phyloP scores from a whole-genome alignment of 1,140 invertebrate species.

The Trichomalopsis sarcophagae region DNA sequence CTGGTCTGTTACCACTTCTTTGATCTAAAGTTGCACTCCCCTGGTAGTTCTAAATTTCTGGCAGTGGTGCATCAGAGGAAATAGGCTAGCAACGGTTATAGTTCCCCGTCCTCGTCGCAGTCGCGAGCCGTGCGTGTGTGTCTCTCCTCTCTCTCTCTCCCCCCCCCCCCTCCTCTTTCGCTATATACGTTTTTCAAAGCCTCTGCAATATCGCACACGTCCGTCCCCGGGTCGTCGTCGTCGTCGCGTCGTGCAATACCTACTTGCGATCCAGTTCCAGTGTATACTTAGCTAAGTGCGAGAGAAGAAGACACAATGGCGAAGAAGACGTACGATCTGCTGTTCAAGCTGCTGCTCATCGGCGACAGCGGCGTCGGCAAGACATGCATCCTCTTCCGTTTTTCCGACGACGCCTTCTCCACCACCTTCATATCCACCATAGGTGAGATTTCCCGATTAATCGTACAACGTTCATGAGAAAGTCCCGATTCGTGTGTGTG shows the following conservation, averaged over 20 bases:
- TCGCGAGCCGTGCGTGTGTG: not conserved
- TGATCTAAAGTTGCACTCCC: too few species aligned
- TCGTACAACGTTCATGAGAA: not conserved
- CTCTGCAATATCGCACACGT: not conserved
- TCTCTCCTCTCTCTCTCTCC: not conserved
- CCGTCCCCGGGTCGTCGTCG: not conserved
- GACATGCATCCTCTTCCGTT: slow-evolving; percentile 98
- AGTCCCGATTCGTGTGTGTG: not conserved
- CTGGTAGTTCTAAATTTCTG: not conserved
- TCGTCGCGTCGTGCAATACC: not conserved
- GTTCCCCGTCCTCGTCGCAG: not conserved
- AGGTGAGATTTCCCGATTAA: slow-evolving; percentile 79
- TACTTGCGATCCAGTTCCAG: not conserved
- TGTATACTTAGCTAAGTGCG: not conserved
- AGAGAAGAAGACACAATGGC: slow-evolving; percentile 79
- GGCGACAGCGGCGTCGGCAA: slow-evolving; percentile 99
- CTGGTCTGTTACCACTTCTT: too few species aligned
- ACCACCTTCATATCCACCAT: slow-evolving; percentile 99
- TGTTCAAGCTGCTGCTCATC: slow-evolving; percentile 98
- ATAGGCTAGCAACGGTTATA: slow-evolving; percentile 12
- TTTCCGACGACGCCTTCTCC: slow-evolving; percentile 98
- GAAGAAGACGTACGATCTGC: slow-evolving; percentile 97
- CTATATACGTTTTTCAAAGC: not conserved
- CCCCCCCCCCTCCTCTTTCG: not conserved
- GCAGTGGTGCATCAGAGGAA: not conserved